Percentiles rank a stretch among this genome's conserved stretches.
Conservation (phyloP, 2,797 vertebrate species). For the Botia kubotai region DNA sequence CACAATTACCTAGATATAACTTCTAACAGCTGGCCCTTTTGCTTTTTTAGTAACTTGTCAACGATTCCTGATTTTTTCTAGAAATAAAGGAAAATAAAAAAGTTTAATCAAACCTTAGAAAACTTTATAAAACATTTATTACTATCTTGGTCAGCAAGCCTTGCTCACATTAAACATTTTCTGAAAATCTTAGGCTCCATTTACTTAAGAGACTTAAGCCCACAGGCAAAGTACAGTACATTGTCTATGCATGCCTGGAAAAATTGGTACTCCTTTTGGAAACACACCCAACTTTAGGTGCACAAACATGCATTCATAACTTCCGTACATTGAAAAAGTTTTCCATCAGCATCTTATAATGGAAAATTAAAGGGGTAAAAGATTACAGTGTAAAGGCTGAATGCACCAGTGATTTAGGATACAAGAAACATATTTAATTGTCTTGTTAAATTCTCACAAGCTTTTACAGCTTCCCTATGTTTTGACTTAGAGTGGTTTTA, state of each 20-base stretch:
- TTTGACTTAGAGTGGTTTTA: background rate
- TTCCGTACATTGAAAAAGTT: conserved; percentile 69
- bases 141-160: background rate
- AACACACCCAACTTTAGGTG: conserved; percentile 65
- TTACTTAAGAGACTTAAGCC: conserved; percentile 51
- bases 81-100: conserved; percentile 12
- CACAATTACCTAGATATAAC: background rate
- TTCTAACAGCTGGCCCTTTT: background rate
- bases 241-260: conserved; percentile 75
- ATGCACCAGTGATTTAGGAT: conserved; percentile 22
- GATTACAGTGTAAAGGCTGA: conserved; percentile 40
- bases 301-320: conserved; percentile 63
- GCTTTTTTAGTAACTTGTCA: conserved; percentile 35
- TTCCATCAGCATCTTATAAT: conserved; percentile 51
- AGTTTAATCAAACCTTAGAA: no score
- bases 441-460: background rate
- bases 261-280: conserved; percentile 71
- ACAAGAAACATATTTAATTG: background rate
- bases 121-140: no score
- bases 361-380: conserved; percentile 56
- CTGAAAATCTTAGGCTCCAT: conserved; percentile 50
- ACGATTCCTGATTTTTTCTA: conserved; percentile 52
- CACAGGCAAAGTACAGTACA: conserved; percentile 61
- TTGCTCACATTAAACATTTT: background rate
- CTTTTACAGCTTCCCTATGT: background rate